Conservation (phyloP, 1,140 invertebrate genomes). For the Solenopsis invicta region DNA sequence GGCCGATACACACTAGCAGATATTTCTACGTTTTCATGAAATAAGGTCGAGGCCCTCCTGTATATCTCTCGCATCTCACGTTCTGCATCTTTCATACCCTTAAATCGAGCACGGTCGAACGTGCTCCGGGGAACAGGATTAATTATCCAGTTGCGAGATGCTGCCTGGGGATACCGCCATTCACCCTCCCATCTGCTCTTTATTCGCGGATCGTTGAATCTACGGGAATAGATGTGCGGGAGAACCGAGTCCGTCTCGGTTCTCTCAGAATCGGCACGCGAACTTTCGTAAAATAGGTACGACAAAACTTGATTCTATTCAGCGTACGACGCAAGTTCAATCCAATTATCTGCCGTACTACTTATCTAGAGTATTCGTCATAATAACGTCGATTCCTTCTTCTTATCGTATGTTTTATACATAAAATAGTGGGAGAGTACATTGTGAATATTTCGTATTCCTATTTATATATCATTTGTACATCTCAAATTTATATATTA, state of each 20-base stretch:
- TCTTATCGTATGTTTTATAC: not conserved
- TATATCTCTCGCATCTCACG: constrained; percentile 2
- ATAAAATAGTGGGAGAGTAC: not conserved
- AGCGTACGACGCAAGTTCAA: not conserved
- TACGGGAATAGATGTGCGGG: constrained; percentile 1
- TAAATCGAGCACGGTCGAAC: constrained; percentile 48
- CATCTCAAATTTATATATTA: not conserved
- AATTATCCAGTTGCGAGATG: constrained; percentile 50
- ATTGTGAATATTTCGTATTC: not conserved
- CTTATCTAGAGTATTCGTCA: not conserved
- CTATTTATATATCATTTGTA: not conserved
- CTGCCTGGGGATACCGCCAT: not conserved
- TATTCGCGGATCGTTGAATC: constrained; percentile 24
- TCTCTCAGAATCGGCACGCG: not conserved
- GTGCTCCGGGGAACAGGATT: constrained; percentile 25
- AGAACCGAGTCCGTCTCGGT: not conserved
- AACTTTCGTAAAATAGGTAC: constrained; percentile 19
- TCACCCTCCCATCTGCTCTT: not conserved
- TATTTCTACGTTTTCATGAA: constrained; percentile 46
- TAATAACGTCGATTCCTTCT: not conserved
- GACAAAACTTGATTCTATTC: constrained; percentile 25
- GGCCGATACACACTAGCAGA: not conserved
- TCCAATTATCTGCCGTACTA: not conserved
- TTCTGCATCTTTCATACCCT: constrained; percentile 51
- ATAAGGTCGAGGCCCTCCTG: constrained; percentile 18